Evolutionary conservation across 2,113 vertebrate species (phyloP), one percentile per base, ranked within the genome.

Genomic region (Syngnathus floridae): DNA sequence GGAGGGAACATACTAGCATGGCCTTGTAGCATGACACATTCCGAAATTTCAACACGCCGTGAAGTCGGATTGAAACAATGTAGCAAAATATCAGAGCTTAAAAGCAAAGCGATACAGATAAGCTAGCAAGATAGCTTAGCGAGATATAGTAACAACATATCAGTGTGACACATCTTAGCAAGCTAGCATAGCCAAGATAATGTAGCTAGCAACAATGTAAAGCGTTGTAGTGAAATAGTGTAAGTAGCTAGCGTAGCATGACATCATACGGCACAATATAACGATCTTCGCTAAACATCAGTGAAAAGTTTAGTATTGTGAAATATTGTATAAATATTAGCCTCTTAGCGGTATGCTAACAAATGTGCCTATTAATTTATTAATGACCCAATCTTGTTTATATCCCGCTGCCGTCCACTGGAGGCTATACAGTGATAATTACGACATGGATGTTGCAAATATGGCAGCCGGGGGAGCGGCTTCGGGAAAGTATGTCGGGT

Each of bases 301-400:
- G 17, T 2, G 17, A n/a, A n/a, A n/a, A 31, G 6, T 22, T 7
- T 55, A 6, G 2, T 14, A 36, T 35, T 3, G 21, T 51, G 8
- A 41, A 41, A 6, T 17, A 46, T 41, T n/a, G n/a, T 3, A 13
- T 35, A 31, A 35, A 55, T 21, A 76, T 75, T 26, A 36, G 67
- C 51, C 67, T 48, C 54, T 67, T 61, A 72, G 67, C 81, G 13
- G 5, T n/a, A 41, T 21, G 17, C 13, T 40, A 51, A 56, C 16
- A 43, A 14, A 35, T 48, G 62, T 13, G 13, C 54, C 3, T 31
- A 43, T n/a, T 2, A 5, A 35, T 22, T 67, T 61, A 64, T 26
- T 13, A 36, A 3, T 21, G 17, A 46, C 65, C 43, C 4, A 17
- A n/a, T 19, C 36, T 7, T 19, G 26, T 36, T 12, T 1, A 21